Base-by-base conservation (phyloP, 2,797 vertebrate species). In the Pipistrellus nathusii region DNA sequence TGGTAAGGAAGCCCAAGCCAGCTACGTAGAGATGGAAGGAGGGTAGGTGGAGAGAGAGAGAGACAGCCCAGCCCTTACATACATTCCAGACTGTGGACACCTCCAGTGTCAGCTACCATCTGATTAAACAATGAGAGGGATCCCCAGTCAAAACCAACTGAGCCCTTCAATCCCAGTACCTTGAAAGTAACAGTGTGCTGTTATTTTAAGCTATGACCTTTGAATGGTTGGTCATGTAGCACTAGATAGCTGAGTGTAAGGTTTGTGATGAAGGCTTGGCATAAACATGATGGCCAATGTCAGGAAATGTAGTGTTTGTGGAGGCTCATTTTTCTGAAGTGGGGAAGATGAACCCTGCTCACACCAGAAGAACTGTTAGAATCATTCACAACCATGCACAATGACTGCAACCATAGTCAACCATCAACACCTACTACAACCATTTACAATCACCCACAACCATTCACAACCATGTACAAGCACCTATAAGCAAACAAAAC, bases 401-500 rank as follows among this genome's bases (percentile, higher is more conserved):
- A 17, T 21, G 2, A 17, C 20, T 53, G 20, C 35, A 32, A 18
- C 35, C 62, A 41, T 23, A 21, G 13, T n/a, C 27, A 55, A 14
- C 21, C 15, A 51, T 38, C 3, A 2, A 13, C 51, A 84, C 8
- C 59, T 38, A 21, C 9, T 30, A 20, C 3, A 66, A 21, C 23
- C 57, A 51, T 5, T 4, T 8, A 62, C 20, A 75, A 12, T 9
- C 32, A 41, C 4, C 46, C 46, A 57, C 30, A 80, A 4, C 17
- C 10, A 32, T 4, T 3, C 3, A 38, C 10, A 30, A 6, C 27
- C 6, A 8, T 13, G 5, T 8, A 21, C 8, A 30, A 1, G 2
- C 53, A 80, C 30, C 23, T 9, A 59, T n/a, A 25, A 6, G 4
- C 35, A 30, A 46, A 21, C 12, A 2, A 27, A 62, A 41, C 5